Percentiles rank a stretch among this genome's conserved stretches.
Conservation (phyloP, 2,888 invertebrate genomes). For the Dusona sp. region DNA sequence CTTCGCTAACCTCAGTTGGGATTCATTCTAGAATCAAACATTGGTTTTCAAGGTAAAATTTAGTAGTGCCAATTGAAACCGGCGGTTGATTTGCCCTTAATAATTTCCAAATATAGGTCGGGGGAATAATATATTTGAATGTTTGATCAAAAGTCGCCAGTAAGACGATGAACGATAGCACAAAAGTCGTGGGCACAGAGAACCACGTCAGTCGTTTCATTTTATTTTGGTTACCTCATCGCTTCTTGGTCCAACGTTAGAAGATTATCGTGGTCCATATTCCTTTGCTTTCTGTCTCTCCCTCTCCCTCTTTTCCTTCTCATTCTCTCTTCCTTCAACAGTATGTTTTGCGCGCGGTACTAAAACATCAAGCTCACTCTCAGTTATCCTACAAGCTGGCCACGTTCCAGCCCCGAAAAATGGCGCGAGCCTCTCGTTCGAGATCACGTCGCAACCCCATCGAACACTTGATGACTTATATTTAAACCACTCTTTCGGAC, state of each 20-base stretch:
- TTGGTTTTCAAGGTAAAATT: neutral
- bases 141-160: slow-evolving; percentile 15
- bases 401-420: slow-evolving; percentile 64
- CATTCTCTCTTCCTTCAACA: slow-evolving; percentile 6
- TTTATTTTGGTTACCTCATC: slow-evolving; percentile 81
- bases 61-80: slow-evolving; percentile 5
- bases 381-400: slow-evolving; percentile 63
- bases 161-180: slow-evolving; percentile 49
- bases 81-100: slow-evolving; percentile 21
- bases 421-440: slow-evolving; percentile 72
- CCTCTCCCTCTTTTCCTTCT: neutral
- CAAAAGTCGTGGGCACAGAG: slow-evolving; percentile 50
- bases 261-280: slow-evolving; percentile 74
- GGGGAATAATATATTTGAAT: slow-evolving; percentile 23
- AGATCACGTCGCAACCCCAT: slow-evolving; percentile 72
- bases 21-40: neutral
- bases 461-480: slow-evolving; percentile 81
- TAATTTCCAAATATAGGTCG: slow-evolving; percentile 42
- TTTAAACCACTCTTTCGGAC: slow-evolving; percentile 69
- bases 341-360: slow-evolving; percentile 72
- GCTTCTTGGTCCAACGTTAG: slow-evolving; percentile 76
- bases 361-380: slow-evolving; percentile 53
- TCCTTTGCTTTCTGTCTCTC: slow-evolving; percentile 32
- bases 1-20: neutral
- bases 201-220: slow-evolving; percentile 68